phyloP scores from a whole-genome alignment of 2,797 vertebrate species.

The Trachurus trachurus region DNA sequence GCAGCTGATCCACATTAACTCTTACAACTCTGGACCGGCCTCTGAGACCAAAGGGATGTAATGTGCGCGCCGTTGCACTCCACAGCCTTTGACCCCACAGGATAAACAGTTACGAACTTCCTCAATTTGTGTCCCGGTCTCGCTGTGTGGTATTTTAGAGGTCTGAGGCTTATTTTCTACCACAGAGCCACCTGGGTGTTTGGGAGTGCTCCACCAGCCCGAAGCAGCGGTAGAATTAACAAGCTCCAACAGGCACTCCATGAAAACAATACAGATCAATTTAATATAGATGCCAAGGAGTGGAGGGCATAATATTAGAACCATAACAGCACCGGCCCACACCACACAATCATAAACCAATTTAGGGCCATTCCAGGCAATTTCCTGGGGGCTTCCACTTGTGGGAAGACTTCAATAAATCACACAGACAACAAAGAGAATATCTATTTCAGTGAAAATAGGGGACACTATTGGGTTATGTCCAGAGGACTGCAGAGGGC shows the following conservation, averaged over 20 bases:
- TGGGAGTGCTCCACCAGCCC: slow-evolving; percentile 57
- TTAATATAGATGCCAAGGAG: slow-evolving; percentile 88
- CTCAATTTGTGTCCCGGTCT: slow-evolving; percentile 34
- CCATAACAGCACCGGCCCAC: slow-evolving; percentile 82
- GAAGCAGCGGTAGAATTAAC: slow-evolving; percentile 79
- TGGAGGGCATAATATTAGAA: slow-evolving; percentile 86
- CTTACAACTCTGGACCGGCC: slow-evolving; percentile 52
- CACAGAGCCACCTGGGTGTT: slow-evolving; percentile 57
- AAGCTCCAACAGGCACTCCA: slow-evolving; percentile 81
- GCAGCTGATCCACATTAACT: slow-evolving; percentile 80
- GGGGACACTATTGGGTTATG: slow-evolving; percentile 83
- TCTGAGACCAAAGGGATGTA: background rate
- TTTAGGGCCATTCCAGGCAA: slow-evolving; percentile 90
- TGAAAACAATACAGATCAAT: slow-evolving; percentile 87
- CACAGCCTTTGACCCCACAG: slow-evolving; percentile 41
- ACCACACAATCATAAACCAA: slow-evolving; percentile 90
- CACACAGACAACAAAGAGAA: slow-evolving; percentile 88
- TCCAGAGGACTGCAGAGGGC: slow-evolving; percentile 61
- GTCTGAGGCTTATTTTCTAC: slow-evolving; percentile 41
- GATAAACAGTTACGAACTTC: slow-evolving; percentile 42
- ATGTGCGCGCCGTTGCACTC: background rate
- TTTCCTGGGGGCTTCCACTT: slow-evolving; percentile 89
- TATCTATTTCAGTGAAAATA: slow-evolving; percentile 87
- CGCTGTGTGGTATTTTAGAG: slow-evolving; percentile 32
- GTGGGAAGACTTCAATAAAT: slow-evolving; percentile 90